Conservation (phyloP, 2,797 vertebrate species). For the Semotilus atromaculatus region DNA sequence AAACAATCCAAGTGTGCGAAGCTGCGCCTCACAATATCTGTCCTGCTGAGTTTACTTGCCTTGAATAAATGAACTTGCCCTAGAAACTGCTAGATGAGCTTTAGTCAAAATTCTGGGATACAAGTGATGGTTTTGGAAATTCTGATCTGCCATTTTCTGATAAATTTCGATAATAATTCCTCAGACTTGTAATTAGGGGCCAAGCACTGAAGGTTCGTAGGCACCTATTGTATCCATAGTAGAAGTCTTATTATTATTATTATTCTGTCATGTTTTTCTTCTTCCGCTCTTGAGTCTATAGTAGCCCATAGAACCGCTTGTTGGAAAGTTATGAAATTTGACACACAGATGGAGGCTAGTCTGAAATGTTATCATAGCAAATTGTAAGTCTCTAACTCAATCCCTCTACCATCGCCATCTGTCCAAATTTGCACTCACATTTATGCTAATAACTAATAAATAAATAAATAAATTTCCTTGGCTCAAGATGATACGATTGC, state of each 20-base stretch:
- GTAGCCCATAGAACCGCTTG: background rate
- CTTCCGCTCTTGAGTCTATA: background rate
- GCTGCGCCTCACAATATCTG: constrained; percentile 1
- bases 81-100: background rate
- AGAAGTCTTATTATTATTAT: too few species aligned
- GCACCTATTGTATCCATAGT: background rate
- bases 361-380: background rate
- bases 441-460: background rate
- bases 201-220: background rate
- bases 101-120: constrained; percentile 20
- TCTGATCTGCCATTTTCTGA: background rate
- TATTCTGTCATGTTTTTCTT: background rate
- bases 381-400: background rate
- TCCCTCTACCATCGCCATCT: too few species aligned
- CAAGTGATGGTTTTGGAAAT: background rate
- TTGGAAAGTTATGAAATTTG: background rate
- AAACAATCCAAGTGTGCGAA: background rate
- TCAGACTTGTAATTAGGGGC: background rate
- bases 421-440: background rate
- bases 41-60: constrained; percentile 29
- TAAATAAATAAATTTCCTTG: too few species aligned
- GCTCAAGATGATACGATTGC: background rate
- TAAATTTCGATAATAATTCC: background rate
- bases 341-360: background rate
- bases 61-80: constrained; percentile 22